These are phyloP conservation scores for Odiellus spinosus DNA, from an alignment of 2,888 invertebrate genomes.

Conservation along the genomic window DNA sequence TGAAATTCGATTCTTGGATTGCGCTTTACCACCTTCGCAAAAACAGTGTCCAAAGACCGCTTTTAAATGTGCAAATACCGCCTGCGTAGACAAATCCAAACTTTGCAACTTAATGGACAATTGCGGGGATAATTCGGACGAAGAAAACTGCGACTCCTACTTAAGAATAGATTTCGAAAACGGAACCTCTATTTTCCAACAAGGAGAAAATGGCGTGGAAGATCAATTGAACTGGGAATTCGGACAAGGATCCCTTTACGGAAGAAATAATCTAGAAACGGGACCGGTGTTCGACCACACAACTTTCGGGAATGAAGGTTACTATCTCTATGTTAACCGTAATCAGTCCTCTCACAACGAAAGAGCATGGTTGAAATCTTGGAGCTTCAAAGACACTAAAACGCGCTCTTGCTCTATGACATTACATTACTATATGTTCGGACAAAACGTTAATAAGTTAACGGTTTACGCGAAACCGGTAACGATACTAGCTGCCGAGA, in stretches of 20 bases:
- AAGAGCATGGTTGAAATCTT: conserved; percentile 14
- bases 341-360: conserved; percentile 4
- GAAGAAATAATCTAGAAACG: neutral
- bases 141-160: conserved; percentile 8
- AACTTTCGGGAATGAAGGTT: conserved; percentile 6
- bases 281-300: conserved; percentile 18
- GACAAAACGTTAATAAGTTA: conserved; percentile 9
- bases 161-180: conserved; percentile 9
- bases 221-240: conserved; percentile 10
- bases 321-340: conserved; percentile 8
- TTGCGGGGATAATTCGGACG: conserved; percentile 17
- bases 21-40: conserved; percentile 8
- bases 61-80: conserved; percentile 6
- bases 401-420: conserved; percentile 10
- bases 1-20: conserved; percentile 14
- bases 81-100: conserved; percentile 9
- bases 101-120: conserved; percentile 16
- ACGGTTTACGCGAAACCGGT: conserved; percentile 5
- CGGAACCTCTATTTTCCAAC: conserved; percentile 6
- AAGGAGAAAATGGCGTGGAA: neutral
- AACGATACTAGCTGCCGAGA: neutral
- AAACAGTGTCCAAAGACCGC: neutral
- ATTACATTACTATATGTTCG: conserved; percentile 18
- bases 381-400: conserved; percentile 3
- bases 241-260: conserved; percentile 2